Conservation (phyloP, 2,113 vertebrate genomes). For the Hyperoodon ampullatus region DNA sequence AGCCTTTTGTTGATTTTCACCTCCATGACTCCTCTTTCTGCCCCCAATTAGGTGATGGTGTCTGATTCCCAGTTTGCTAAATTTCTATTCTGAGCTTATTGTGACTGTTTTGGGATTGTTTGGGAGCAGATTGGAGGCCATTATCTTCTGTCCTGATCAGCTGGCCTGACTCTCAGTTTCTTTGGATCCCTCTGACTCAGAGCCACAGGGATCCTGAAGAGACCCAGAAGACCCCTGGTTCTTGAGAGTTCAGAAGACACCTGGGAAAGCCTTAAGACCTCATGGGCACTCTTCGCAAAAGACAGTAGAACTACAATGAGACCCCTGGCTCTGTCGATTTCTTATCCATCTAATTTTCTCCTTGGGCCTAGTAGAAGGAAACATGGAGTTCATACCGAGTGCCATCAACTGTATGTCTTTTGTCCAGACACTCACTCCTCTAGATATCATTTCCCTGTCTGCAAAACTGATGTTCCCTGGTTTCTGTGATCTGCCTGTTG, state of each 20-base stretch:
- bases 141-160: not conserved
- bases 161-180: not conserved
- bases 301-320: not conserved
- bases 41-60: not conserved
- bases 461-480: not conserved
- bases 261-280: not conserved
- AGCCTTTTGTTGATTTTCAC: not conserved
- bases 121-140: conserved; percentile 2
- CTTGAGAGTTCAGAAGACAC: not conserved
- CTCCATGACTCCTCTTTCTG: not conserved
- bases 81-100: not conserved
- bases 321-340: not conserved
- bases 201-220: not conserved
- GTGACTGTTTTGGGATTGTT: not conserved
- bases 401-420: not conserved
- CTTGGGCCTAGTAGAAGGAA: not conserved
- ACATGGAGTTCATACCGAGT: not conserved
- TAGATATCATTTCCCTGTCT: not conserved
- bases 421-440: not conserved
- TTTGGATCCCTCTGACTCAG: not conserved
- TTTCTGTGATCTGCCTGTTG: not conserved
- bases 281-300: not conserved
- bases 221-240: not conserved
- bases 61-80: not conserved
- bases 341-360: not conserved